phyloP scores from a whole-genome alignment of 2,797 vertebrate species.

The Gambelia wislizenii region DNA sequence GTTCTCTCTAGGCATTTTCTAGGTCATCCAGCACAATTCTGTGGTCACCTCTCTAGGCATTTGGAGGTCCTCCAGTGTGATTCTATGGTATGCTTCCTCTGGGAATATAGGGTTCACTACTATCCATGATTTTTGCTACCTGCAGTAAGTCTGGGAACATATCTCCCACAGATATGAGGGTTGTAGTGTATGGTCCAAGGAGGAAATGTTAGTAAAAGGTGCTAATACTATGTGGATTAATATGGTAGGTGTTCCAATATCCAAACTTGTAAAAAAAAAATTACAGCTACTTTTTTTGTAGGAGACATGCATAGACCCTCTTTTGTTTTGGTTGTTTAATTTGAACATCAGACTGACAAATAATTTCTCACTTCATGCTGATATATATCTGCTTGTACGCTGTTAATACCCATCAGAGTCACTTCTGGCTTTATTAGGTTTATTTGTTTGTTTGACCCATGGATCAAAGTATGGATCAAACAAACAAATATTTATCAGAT shows the following conservation, averaged over 20 bases:
- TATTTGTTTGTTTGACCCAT: background rate
- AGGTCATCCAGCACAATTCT: no score
- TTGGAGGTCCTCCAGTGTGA: no score
- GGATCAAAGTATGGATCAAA: no score
- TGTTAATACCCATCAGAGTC: background rate
- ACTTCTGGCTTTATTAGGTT: background rate
- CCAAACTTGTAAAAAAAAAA: no score
- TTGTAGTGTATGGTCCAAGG: background rate
- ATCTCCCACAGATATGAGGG: no score
- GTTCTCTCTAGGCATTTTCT: no score
- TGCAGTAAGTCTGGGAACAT: no score
- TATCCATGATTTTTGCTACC: no score
- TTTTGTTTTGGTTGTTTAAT: background rate
- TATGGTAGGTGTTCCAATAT: background rate
- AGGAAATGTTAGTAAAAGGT: background rate
- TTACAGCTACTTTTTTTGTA: background rate
- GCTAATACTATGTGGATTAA: background rate
- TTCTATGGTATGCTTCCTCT: no score
- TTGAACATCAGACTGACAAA: background rate
- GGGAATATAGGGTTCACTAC: no score
- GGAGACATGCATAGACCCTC: background rate
- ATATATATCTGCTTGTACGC: background rate
- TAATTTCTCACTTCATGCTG: background rate
- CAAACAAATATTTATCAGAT: no score
- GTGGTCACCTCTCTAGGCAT: no score